Base-by-base conservation (phyloP, 2,888 invertebrate species). In the Ommatoiulus sabulosus region DNA sequence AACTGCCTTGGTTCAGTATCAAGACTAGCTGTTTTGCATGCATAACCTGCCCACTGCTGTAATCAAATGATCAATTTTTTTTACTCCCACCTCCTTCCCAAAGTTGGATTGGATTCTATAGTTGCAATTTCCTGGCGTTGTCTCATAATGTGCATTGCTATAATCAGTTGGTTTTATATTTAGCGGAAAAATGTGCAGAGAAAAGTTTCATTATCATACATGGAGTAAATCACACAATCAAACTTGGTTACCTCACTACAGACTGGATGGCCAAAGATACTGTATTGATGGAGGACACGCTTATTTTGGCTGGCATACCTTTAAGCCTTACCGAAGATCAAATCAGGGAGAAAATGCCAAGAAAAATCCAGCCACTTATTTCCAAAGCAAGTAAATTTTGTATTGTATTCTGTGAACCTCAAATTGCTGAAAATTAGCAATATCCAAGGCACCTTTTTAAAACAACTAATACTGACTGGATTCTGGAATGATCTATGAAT, bases 271-370 rank as follows among this genome's bases (percentile, higher is more conserved):
- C 92, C 20, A 91, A 90, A 5, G 92, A 92, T 89, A 91, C 91
- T 44, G 90, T 92, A n/a, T 89, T 91, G 52, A 90, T 92, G 63
- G 90, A 90, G 5, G 91, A 92, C 88, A 91, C 90, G 5, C 89
- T 92, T n/a, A 90, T 93, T 6, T 91, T 93, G 91, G 91, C 92
- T 1, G 92, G 92, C 1, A 91, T 92, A 24, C 80, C 80, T 7
- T 35, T 80, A 80, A 80, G 80, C 80, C 80, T 80, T 35, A 80
- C 35, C 12, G 80, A 80, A 80, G 80, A 80, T 2, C 80, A 80
- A 35, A 80, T 80, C 10, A 35, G 10, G 12, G 80, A 80, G 80
- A 80, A 80, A 80, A 80, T 80, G 80, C 80, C 80, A 80, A 80
- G 35, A 35, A 80, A 80, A 35, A 80, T 80, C 8, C 80, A 80